These are phyloP conservation scores for Babyrousa celebensis DNA, from an alignment of 2,797 vertebrate genomes.

Conservation along the genomic window DNA sequence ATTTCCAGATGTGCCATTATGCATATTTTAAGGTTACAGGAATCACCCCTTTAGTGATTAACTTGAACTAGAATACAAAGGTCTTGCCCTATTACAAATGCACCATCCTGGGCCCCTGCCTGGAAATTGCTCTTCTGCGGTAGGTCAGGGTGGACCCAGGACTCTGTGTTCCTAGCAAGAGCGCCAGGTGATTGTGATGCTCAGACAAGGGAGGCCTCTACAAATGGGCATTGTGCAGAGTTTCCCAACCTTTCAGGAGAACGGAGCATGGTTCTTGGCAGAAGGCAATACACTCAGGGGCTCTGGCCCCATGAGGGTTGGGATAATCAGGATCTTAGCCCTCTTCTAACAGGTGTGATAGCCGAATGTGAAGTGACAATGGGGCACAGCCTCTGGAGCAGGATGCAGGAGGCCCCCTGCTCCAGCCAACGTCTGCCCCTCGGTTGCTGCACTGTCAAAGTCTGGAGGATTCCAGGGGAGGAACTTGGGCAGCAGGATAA, in stretches of 20 bases:
- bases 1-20: no score
- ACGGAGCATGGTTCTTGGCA: background rate
- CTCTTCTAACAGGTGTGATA: rapidly evolving
- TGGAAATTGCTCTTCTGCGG: background rate
- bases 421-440: background rate
- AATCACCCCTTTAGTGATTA: no score
- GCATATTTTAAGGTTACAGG: no score
- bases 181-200: no score
- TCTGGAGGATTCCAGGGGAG: background rate
- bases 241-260: background rate
- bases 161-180: background rate
- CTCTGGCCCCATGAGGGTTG: background rate
- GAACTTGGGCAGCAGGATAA: background rate
- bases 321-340: background rate
- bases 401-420: background rate
- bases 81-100: rapidly evolving
- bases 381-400: background rate
- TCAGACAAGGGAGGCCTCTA: background rate
- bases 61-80: no score
- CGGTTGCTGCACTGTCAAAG: background rate
- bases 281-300: background rate
- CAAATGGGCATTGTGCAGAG: no score
- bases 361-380: background rate
- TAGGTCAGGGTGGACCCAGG: no score
- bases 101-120: background rate